Evolutionary conservation across 53 echinoderm and acorn worm species (phyloP).

Genomic region (Zoroaster sp.): DNA sequence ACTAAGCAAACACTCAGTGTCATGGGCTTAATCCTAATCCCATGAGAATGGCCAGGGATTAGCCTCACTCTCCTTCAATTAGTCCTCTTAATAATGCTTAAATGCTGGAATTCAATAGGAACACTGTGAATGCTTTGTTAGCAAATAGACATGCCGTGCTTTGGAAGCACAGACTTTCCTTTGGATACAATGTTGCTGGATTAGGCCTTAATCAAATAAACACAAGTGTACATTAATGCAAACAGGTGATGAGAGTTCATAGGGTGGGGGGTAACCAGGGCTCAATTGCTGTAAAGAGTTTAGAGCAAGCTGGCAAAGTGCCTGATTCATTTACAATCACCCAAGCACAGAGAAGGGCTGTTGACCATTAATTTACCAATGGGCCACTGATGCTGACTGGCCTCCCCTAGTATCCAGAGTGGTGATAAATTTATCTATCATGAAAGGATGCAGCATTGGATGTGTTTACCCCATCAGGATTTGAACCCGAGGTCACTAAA

Average conservation of each 20-base stretch:
- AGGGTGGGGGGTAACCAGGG: not conserved
- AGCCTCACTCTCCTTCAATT: not conserved
- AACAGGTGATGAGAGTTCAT: not conserved
- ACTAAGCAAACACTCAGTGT: slow-evolving; percentile 39
- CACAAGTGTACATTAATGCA: not conserved
- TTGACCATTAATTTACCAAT: not conserved
- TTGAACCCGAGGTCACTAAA: too few relatives aligned
- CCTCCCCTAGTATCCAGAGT: too few relatives aligned
- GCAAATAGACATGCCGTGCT: not conserved
- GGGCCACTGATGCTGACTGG: too few relatives aligned
- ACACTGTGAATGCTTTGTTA: not conserved
- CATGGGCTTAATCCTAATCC: slow-evolving; percentile 47
- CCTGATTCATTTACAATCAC: not conserved
- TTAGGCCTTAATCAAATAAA: not conserved
- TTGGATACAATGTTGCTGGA: not conserved
- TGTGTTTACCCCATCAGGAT: too few relatives aligned
- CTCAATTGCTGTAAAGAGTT: too few relatives aligned
- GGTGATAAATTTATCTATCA: too few relatives aligned
- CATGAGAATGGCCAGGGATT: not conserved
- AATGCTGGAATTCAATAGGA: not conserved
- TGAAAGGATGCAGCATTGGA: too few relatives aligned
- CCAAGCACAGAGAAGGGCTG: not conserved
- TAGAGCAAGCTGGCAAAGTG: too few relatives aligned
- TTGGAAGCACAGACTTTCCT: not conserved
- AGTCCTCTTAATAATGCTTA: not conserved